Conservation (phyloP, 2,888 invertebrate species). For the Papilio elwesi region DNA sequence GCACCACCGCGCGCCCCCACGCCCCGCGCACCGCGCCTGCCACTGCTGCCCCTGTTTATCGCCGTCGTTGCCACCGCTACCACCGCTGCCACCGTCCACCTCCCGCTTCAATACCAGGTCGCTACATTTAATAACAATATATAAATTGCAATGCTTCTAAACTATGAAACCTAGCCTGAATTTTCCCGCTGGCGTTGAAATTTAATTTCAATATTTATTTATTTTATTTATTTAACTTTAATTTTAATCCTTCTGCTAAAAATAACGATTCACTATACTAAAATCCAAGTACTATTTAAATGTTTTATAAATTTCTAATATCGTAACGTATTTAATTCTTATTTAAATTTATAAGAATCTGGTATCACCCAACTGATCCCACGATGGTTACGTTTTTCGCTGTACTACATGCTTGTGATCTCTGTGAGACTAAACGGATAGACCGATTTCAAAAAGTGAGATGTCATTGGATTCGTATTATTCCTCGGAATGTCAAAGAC, state of each 20-base stretch:
- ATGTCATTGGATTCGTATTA: no score
- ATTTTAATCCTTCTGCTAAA: background rate
- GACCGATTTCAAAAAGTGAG: no score
- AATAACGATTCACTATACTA: no score
- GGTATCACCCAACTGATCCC: no score
- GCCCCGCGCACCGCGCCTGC: constrained; percentile 38
- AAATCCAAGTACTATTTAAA: no score
- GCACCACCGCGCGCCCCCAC: constrained; percentile 51
- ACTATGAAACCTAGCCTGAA: background rate
- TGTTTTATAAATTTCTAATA: no score
- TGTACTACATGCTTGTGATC: no score
- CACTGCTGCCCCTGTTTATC: constrained; percentile 31
- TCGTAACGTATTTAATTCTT: no score
- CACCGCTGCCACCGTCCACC: background rate
- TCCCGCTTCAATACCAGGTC: constrained; percentile 13
- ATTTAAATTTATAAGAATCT: no score
- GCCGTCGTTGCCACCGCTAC: constrained; percentile 39
- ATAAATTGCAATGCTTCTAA: background rate
- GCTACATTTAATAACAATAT: background rate
- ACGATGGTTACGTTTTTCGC: no score
- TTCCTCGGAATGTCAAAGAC: no score
- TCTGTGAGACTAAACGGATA: no score
- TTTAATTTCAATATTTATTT: background rate
- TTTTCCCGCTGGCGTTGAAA: background rate
- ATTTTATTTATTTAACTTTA: background rate